Conservation (phyloP, 1,140 invertebrate species). For the Drosophila nannoptera region DNA sequence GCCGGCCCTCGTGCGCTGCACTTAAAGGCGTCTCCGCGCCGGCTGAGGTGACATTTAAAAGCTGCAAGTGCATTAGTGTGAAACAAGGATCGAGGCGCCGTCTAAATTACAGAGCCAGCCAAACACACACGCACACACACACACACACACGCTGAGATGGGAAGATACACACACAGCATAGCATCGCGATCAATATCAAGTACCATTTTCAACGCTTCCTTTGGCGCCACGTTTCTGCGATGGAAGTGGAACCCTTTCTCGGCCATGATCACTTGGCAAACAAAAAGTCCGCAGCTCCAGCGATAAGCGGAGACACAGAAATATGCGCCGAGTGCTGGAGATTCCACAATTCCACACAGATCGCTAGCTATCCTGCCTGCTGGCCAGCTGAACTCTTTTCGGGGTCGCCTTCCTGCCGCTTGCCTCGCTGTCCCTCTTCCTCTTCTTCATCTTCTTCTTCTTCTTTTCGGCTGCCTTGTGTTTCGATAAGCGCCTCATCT, state of each 20-base stretch:
- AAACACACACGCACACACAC: constrained; percentile 17
- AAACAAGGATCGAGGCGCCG: constrained; percentile 76
- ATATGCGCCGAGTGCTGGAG: constrained; percentile 46
- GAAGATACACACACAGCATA: constrained; percentile 8
- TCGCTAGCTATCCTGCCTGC: constrained; percentile 48
- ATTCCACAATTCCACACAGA: constrained; percentile 19
- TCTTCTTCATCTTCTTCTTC: too few species aligned
- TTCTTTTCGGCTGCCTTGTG: constrained; percentile 12
- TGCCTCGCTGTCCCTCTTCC: constrained; percentile 17
- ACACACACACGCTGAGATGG: too few species aligned
- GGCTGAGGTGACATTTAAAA: constrained; percentile 68
- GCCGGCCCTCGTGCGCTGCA: constrained; percentile 19
- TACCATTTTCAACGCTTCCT: constrained; percentile 75
- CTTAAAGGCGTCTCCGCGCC: constrained; percentile 21
- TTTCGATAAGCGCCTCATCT: constrained; percentile 77
- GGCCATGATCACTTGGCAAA: constrained; percentile 47
- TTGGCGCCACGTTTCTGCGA: constrained; percentile 71
- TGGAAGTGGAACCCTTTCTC: constrained; percentile 47
- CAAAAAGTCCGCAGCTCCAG: constrained; percentile 59
- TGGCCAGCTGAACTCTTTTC: constrained; percentile 62
- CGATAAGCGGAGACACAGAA: constrained; percentile 62
- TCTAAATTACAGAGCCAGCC: constrained; percentile 69
- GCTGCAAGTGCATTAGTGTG: constrained; percentile 78
- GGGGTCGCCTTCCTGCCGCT: constrained; percentile 25
- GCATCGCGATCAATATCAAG: constrained; percentile 70